Evolutionary conservation across 92 coral and sea anemone species (phyloP), one percentile per base, ranked within the genome.

Genomic region (Paragorgia papillata): DNA sequence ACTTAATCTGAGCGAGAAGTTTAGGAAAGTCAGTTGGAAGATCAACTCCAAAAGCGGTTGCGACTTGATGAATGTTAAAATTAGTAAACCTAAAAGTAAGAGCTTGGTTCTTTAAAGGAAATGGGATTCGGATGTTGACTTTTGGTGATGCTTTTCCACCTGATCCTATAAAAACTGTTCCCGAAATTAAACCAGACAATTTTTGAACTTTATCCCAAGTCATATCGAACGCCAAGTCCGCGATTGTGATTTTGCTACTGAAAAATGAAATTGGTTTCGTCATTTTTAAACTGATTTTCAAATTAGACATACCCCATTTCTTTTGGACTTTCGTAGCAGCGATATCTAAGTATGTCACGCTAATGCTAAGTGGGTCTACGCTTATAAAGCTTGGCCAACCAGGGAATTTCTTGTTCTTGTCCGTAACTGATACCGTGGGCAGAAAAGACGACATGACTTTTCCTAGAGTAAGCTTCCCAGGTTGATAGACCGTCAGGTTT

Each of bases 61-160:
- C 75, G 35, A 68, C 59, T 15, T 14, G 44, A 12, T 24, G 9
- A 30, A 68, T 53, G 30, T 18, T 26, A 30, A 68, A 68, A 28
- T 68, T 51, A 24, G 58, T 46, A 22, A 68, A 68, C n/a, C 58
- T 68, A 14, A 68, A 68, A n/a, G 75, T 37, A 7, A 68, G 17
- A 9, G 44, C 75, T 18, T 68, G 39, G 25, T 68, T 49, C 13
- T 0, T 13, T n/a, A 68, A 68, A 7, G 75, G 75, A 13, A 68
- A 68, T 7, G 75, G 75, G 5, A 68, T 68, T 10, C 57, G 40
- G 24, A 68, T 30, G 60, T 68, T 59, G 17, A 49, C 75, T 24
- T 32, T 68, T 3, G 75, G 75, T 3, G 75, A 68, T 12, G 17
- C 29, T 1, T n/a, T 9, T 1, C 0, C 22, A 1, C 7, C 26